A percentile compares a stretch with the other conserved stretches of the same genome.
Evolutionary conservation across 2,113 vertebrate genomes (phyloP).

Genomic region (Pachypanchax playfairii): DNA sequence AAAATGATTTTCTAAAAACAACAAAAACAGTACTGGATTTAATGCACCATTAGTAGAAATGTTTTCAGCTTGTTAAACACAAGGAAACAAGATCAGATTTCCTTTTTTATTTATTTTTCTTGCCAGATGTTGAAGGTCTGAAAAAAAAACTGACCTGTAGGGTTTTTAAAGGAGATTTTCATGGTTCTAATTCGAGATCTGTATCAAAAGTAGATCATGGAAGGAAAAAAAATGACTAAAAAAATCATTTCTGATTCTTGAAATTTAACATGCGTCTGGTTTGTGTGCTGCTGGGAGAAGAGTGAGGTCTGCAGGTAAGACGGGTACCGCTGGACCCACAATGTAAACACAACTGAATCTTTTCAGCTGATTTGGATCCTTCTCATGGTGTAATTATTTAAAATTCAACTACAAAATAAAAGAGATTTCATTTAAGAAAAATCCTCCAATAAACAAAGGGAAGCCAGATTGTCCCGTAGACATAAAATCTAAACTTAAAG

Average conservation of each 20-base stretch:
- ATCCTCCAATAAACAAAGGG: too few relatives aligned
- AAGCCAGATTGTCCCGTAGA: too few relatives aligned
- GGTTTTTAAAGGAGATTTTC: constrained; percentile 14
- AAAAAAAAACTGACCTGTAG: constrained; percentile 2
- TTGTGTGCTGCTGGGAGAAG: neutral
- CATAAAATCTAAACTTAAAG: neutral
- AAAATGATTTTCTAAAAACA: constrained; percentile 61
- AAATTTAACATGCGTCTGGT: constrained; percentile 22
- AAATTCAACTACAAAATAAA: too few relatives aligned
- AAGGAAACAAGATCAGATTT: neutral
- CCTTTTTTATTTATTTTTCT: neutral
- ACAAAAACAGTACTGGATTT: constrained; percentile 40
- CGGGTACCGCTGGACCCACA: too few relatives aligned
- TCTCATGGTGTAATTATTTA: too few relatives aligned
- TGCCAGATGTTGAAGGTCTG: constrained; percentile 21
- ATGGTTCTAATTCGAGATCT: constrained; percentile 21
- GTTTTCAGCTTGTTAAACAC: constrained; percentile 39
- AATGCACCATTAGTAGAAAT: constrained; percentile 51
- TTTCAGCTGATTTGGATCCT: too few relatives aligned
- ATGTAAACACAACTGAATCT: too few relatives aligned
- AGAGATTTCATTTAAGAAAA: too few relatives aligned
- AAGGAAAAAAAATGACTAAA: neutral
- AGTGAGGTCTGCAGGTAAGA: neutral
- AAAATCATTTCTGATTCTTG: constrained; percentile 8
- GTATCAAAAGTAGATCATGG: constrained; percentile 13